Percentiles rank a stretch among this genome's conserved stretches.
phyloP scores from a whole-genome alignment of 2,888 invertebrate species.

The Dynastes hyllus region DNA sequence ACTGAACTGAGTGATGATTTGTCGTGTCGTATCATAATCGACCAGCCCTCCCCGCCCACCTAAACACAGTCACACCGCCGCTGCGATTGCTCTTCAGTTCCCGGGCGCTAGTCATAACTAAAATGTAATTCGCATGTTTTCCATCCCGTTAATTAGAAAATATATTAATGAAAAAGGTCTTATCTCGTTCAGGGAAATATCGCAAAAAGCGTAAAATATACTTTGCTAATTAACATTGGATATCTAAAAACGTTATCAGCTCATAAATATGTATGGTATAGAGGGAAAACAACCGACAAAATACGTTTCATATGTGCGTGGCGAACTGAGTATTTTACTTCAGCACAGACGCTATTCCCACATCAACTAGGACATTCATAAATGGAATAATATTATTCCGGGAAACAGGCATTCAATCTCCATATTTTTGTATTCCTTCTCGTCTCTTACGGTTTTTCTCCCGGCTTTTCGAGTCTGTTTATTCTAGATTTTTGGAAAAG shows the following conservation, averaged over 20 bases:
- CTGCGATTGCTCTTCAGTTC: too few relatives aligned
- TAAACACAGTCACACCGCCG: too few relatives aligned
- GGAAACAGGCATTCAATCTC: slow-evolving; percentile 44
- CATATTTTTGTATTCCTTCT: slow-evolving; percentile 38
- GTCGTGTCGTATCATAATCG: too few relatives aligned
- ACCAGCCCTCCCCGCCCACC: too few relatives aligned
- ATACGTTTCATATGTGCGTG: slow-evolving; percentile 8
- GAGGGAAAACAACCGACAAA: slow-evolving; percentile 9
- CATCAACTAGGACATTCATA: slow-evolving; percentile 27
- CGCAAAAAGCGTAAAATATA: neutral
- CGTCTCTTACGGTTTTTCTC: slow-evolving; percentile 9
- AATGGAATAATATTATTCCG: slow-evolving; percentile 43
- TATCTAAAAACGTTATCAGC: slow-evolving; percentile 12
- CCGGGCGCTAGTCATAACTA: neutral
- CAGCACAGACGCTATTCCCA: slow-evolving; percentile 20
- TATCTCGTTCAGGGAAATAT: neutral
- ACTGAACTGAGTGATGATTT: too few relatives aligned
- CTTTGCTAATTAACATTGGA: slow-evolving; percentile 1
- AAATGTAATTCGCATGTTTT: neutral
- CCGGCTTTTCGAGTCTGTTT: slow-evolving; percentile 17
- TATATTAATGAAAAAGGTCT: neutral
- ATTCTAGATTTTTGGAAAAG: slow-evolving; percentile 24
- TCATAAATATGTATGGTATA: slow-evolving; percentile 25
- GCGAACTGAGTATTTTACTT: slow-evolving; percentile 32
- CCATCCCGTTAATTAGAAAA: neutral